Conservation (phyloP, 2,888 invertebrate genomes). For the Malthinus flaveolus region DNA sequence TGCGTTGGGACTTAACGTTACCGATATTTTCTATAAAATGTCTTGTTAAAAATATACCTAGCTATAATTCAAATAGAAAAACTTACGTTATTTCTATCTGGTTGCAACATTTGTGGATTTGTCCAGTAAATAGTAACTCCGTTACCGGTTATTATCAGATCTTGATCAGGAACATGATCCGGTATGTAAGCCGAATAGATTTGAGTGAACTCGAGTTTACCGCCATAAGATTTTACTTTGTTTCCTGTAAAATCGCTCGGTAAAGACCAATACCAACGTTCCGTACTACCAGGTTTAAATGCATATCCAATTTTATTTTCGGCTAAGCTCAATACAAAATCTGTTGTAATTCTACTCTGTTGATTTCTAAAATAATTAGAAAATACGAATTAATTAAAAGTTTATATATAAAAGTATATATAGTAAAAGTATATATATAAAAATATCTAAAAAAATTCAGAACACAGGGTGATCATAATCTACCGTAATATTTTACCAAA, state of each 20-base stretch:
- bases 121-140: conserved; percentile 77
- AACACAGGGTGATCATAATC: no score
- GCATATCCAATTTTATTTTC: conserved; percentile 66
- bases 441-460: no score
- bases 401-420: no score
- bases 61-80: not conserved
- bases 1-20: conserved; percentile 64
- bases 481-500: no score
- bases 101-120: conserved; percentile 61
- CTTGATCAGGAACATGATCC: conserved; percentile 67
- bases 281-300: conserved; percentile 54
- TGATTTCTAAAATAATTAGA: conserved; percentile 45
- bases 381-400: not conserved
- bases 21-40: conserved; percentile 60
- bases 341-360: conserved; percentile 51
- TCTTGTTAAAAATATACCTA: not conserved
- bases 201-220: conserved; percentile 74
- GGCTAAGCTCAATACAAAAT: conserved; percentile 59
- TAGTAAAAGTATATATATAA: no score
- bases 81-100: conserved; percentile 65
- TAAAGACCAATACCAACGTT: conserved; percentile 74
- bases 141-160: conserved; percentile 81
- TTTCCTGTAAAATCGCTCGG: conserved; percentile 72
- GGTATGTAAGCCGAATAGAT: conserved; percentile 65
- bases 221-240: conserved; percentile 86